phyloP scores from a whole-genome alignment of 2,888 invertebrate genomes.

The Hymenopus coronatus region DNA sequence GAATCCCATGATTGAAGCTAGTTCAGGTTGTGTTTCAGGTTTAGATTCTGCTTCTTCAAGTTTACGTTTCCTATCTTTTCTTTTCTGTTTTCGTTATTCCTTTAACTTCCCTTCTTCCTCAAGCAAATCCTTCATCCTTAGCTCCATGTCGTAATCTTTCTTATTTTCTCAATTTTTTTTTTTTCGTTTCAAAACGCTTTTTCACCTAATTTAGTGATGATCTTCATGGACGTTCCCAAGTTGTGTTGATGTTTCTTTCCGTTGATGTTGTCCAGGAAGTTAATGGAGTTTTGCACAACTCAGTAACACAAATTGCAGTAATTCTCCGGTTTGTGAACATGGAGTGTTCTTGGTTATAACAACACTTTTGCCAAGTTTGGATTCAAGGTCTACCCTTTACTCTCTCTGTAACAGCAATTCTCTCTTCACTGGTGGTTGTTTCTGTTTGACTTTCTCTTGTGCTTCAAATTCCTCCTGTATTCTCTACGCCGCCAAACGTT shows the following conservation, averaged over 20 bases:
- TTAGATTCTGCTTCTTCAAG: constrained; percentile 60
- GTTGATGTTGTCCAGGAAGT: constrained; percentile 99
- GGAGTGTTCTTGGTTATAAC: constrained; percentile 99
- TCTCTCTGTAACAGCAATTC: constrained; percentile 91
- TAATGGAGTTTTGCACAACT: constrained; percentile 99
- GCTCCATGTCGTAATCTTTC: constrained; percentile 92
- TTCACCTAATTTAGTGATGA: constrained; percentile 93
- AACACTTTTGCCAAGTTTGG: constrained; percentile 94
- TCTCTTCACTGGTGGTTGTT: constrained; percentile 78
- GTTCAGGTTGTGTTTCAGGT: constrained; percentile 57
- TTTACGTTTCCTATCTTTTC: constrained; percentile 85
- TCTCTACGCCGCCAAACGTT: constrained; percentile 79
- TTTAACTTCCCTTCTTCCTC: constrained; percentile 95
- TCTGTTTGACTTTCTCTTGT: constrained; percentile 58
- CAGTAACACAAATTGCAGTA: constrained; percentile 99
- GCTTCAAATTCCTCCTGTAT: constrained; percentile 71
- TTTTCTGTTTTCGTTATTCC: constrained; percentile 81
- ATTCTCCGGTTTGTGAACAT: constrained; percentile 94
- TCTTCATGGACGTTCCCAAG: constrained; percentile 97
- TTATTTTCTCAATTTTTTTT: constrained; percentile 93
- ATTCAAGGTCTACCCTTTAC: constrained; percentile 97
- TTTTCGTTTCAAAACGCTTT: constrained; percentile 87
- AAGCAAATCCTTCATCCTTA: constrained; percentile 84
- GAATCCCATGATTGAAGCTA: constrained; percentile 94
- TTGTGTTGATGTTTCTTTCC: constrained; percentile 99